Evolutionary conservation across 1,140 invertebrate genomes (phyloP), one percentile per base, ranked within the genome.

Genomic region (Cataglyphis hispanica): DNA sequence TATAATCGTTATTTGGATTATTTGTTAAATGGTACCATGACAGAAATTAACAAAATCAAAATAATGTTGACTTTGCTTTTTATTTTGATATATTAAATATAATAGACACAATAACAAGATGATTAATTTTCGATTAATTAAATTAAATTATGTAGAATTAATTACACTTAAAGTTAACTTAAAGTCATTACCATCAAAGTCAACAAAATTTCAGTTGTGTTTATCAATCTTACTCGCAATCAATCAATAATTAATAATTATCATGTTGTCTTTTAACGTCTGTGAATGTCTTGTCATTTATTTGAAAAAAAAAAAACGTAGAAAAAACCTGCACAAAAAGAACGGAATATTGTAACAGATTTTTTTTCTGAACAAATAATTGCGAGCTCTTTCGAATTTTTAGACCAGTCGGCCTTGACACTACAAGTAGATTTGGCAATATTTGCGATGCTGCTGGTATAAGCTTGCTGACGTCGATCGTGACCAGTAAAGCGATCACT

Each of bases 331-430:
- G 5, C 1, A 16, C 1, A 40, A 37, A 46, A 50, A 37, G n/a
- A 8, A 78, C 16, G 19, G 1, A 43, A 53, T 27, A 69, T 31
- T 53, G n/a, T 10, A 40, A 43, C 10, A 80, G 4, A 16, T 56
- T 80, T 7, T 7, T 50, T 40, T 69, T 40, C 1, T 16, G 8
- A 5, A 56, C 1, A 40, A 56, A 58, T 56, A 69, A 2, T 27
- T 67, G 11, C 31, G 13, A 37, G 31, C 1, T 69, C 16, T 67
- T 67, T 80, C 3, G 22, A 46, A 50, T 50, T 50, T 16, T 19
- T 25, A 8, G 16, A 69, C 64, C 10, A 11, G 64, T 69, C 19
- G n/a, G 16, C 77, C 77, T 80, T 80, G 77, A 46, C 46, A 80
- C 13, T 78, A 37, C 16, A 22, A 58, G 22, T 40, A 58, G 63